Evolutionary conservation across 2,797 vertebrate species (phyloP).

Genomic region (Dromococcyx pavoninus): DNA sequence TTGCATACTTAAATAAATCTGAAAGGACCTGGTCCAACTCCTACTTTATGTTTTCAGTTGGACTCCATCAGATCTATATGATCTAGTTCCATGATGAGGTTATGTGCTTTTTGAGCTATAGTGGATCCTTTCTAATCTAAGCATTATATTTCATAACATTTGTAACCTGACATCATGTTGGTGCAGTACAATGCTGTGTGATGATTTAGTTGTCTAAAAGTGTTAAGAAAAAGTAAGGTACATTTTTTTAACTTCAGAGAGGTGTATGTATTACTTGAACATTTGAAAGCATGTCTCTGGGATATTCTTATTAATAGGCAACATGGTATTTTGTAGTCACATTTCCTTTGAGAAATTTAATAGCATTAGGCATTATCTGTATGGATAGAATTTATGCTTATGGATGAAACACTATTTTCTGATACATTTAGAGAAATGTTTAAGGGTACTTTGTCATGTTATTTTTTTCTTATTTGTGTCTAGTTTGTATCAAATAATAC

Average conservation of each 20-base stretch:
- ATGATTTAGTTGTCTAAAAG: background rate
- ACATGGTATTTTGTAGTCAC: background rate
- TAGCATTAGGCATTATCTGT: background rate
- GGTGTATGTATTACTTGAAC: background rate
- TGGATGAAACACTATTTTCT: background rate
- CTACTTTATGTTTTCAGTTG: background rate
- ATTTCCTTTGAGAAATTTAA: conserved; percentile 9
- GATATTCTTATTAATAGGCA: background rate
- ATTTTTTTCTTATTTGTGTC: background rate
- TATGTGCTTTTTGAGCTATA: background rate
- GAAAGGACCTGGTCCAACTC: background rate
- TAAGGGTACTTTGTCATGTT: background rate
- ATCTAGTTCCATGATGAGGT: background rate
- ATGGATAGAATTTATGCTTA: background rate
- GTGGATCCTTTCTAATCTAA: background rate
- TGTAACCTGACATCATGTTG: background rate
- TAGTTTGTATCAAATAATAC: background rate
- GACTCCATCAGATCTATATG: background rate
- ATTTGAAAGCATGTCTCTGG: background rate
- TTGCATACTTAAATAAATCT: background rate
- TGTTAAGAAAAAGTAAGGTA: background rate
- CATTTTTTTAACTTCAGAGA: background rate
- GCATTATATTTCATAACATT: conserved; percentile 26
- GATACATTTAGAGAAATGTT: background rate
- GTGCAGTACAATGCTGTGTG: background rate